Evolutionary conservation across 2,888 invertebrate species (phyloP).

Genomic region (Petrophora chlorosata): DNA sequence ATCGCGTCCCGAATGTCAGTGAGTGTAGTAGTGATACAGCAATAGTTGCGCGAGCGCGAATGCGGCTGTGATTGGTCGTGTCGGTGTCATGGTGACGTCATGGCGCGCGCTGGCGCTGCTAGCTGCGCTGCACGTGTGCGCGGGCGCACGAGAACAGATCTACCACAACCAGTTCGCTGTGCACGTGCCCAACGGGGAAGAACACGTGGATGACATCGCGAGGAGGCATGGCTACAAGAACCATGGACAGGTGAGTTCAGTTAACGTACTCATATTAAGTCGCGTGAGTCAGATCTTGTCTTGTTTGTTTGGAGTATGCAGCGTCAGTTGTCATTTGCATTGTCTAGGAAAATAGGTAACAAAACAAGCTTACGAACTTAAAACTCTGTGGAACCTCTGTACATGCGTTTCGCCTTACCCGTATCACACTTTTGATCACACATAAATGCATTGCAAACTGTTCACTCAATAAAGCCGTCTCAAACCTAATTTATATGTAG

Average conservation of each 20-base stretch:
- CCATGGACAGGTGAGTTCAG: constrained; percentile 91
- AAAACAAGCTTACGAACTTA: no score
- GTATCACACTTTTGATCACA: no score
- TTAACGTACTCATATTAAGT: no score
- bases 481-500: no score
- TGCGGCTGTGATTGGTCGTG: constrained; percentile 56
- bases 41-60: constrained; percentile 46
- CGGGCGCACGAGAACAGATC: constrained; percentile 66
- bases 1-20: constrained; percentile 34
- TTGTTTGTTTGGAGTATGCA: no score
- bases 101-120: constrained; percentile 72
- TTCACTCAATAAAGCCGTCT: no score
- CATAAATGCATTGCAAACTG: no score
- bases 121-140: constrained; percentile 51
- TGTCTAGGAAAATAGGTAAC: no score
- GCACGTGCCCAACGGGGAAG: constrained; percentile 87
- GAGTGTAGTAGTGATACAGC: constrained; percentile 34
- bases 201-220: constrained; percentile 91
- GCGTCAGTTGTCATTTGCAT: no score
- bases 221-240: constrained; percentile 93
- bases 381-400: no score
- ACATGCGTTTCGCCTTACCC: no score
- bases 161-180: constrained; percentile 94
- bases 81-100: constrained; percentile 69
- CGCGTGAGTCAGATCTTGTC: no score